Percentiles rank a stretch among this genome's conserved stretches.
Evolutionary conservation across 2,797 vertebrate genomes (phyloP).

Genomic region (Gymnoscopelus braueri): DNA sequence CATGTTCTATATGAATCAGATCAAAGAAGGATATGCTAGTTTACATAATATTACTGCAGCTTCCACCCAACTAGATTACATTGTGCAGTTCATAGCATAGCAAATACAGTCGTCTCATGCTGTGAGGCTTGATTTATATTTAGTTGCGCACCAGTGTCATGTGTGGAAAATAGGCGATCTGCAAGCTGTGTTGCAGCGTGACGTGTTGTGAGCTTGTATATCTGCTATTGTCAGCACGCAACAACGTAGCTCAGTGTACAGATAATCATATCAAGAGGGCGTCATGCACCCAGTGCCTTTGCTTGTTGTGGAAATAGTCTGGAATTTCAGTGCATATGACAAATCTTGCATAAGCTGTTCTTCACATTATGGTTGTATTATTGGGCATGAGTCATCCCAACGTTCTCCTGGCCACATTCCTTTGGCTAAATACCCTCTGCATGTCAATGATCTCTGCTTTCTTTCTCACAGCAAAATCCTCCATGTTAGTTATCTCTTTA

Average conservation of each 20-base stretch:
- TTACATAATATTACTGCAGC: slow-evolving; percentile 8
- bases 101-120: slow-evolving; percentile 11
- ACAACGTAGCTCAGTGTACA: slow-evolving; percentile 14
- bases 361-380: slow-evolving; percentile 42
- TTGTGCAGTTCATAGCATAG: background rate
- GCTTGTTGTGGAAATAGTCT: slow-evolving; percentile 27
- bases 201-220: too few species aligned
- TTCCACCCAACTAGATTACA: slow-evolving; percentile 12
- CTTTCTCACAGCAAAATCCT: slow-evolving; percentile 5
- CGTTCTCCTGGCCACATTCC: slow-evolving; percentile 48
- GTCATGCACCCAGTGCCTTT: slow-evolving; percentile 12
- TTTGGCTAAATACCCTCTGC: slow-evolving; percentile 26
- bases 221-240: background rate
- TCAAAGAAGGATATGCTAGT: slow-evolving; percentile 7
- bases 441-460: slow-evolving; percentile 45
- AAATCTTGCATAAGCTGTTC: slow-evolving; percentile 53
- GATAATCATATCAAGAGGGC: slow-evolving; percentile 28
- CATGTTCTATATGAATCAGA: background rate
- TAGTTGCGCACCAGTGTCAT: too few species aligned
- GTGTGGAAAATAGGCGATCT: too few species aligned
- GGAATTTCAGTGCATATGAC: slow-evolving; percentile 35
- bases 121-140: slow-evolving; percentile 4
- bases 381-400: slow-evolving; percentile 44
- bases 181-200: too few species aligned
- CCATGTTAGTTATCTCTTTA: background rate